These are phyloP conservation scores for Simalia tracyae DNA, from an alignment of 2,797 vertebrate genomes.

Conservation along the genomic window DNA sequence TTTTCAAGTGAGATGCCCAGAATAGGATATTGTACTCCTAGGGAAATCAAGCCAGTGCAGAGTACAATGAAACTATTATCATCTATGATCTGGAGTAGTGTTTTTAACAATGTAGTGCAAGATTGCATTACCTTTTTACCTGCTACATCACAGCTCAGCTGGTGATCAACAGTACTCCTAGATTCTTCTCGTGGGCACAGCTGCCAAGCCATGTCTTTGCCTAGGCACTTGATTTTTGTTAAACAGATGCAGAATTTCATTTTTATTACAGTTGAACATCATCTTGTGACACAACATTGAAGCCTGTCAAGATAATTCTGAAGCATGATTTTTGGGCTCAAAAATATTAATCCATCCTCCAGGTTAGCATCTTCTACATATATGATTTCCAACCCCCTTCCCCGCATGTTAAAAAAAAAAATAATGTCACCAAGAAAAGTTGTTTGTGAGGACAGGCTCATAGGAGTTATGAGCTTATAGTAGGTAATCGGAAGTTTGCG, in stretches of 20 bases:
- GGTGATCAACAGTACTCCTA: neutral
- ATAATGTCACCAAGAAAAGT: neutral
- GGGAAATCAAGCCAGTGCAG: neutral
- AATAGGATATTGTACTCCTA: neutral
- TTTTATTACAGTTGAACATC: neutral
- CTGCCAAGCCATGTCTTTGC: neutral
- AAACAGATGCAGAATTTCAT: neutral
- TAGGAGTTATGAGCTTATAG: neutral
- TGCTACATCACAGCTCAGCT: neutral
- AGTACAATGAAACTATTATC: neutral
- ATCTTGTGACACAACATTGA: neutral
- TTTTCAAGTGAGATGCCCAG: neutral
- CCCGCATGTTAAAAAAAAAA: no score
- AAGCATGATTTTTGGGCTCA: neutral
- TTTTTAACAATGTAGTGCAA: neutral
- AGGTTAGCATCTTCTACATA: neutral
- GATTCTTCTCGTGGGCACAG: neutral
- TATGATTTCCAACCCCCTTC: neutral
- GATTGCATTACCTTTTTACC: neutral
- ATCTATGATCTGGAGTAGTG: neutral
- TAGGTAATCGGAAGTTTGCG: neutral
- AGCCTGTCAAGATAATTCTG: neutral
- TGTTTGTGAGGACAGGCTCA: neutral
- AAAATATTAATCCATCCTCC: neutral
- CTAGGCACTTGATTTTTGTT: neutral